Conservation (phyloP, 2,113 vertebrate genomes). For the Ascaphus truei region DNA sequence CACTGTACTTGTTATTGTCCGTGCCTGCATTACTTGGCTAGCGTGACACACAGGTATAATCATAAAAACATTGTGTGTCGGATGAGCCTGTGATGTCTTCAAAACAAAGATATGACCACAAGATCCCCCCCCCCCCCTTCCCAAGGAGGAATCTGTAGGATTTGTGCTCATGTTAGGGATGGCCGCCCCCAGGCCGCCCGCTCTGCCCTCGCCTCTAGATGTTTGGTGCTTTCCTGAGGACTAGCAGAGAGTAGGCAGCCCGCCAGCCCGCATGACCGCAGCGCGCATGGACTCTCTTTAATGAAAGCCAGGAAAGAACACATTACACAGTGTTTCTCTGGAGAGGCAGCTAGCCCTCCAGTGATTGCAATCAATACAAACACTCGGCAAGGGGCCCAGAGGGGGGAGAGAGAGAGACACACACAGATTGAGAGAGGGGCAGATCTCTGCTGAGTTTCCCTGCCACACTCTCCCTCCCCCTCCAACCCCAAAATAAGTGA, state of each 20-base stretch:
- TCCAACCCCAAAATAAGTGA: constrained; percentile 46
- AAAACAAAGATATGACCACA: not conserved
- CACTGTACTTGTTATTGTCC: no score
- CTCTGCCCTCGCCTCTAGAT: constrained; percentile 11
- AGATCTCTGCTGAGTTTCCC: constrained; percentile 50
- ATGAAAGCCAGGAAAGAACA: constrained; percentile 82
- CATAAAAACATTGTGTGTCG: no score
- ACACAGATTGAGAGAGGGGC: constrained; percentile 15
- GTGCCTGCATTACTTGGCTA: no score
- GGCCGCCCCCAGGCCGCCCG: not conserved
- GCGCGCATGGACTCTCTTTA: constrained; percentile 74
- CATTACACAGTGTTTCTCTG: constrained; percentile 72
- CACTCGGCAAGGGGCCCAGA: constrained; percentile 60
- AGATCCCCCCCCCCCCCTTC: not conserved
- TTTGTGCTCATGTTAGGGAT: not conserved
- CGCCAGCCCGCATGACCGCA: constrained; percentile 77
- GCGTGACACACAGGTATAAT: no score
- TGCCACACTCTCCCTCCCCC: constrained; percentile 55
- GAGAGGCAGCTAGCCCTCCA: constrained; percentile 60
- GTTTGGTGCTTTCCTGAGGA: constrained; percentile 39
- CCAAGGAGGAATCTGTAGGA: not conserved
- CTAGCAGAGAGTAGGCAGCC: constrained; percentile 71
- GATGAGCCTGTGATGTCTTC: not conserved
- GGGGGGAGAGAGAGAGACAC: constrained; percentile 48
- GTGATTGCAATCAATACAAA: constrained; percentile 70